Conservation (phyloP, 2,113 vertebrate genomes). For the Procavia capensis region DNA sequence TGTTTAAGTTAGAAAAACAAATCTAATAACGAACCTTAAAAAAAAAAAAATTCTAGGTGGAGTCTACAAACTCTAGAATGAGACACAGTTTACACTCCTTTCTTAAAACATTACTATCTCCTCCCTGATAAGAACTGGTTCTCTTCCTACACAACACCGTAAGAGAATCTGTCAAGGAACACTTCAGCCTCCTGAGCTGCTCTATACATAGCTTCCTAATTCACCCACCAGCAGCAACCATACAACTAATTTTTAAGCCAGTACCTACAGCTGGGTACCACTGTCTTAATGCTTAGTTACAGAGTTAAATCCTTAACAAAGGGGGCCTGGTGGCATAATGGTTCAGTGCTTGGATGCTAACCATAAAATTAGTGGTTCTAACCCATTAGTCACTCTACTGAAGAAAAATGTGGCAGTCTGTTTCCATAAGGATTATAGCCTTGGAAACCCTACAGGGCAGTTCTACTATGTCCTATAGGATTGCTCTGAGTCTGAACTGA, state of each 20-base stretch:
- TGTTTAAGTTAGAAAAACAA: constrained; percentile 37
- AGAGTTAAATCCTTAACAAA: background rate
- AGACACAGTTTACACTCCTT: background rate
- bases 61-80: background rate
- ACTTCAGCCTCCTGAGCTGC: background rate
- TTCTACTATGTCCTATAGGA: background rate
- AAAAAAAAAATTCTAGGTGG: constrained; percentile 43
- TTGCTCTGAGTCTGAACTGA: background rate
- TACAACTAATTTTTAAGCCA: constrained; percentile 52
- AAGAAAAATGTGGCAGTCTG: background rate
- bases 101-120: background rate
- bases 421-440: background rate
- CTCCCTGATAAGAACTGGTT: background rate
- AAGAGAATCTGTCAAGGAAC: background rate
- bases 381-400: background rate
- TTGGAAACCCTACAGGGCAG: background rate
- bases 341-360: background rate
- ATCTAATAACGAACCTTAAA: background rate
- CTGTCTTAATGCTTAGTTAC: background rate
- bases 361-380: background rate
- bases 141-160: background rate
- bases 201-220: constrained; percentile 29
- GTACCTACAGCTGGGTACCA: background rate
- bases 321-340: background rate
- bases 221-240: background rate